These are phyloP conservation scores for Rhagium mordax DNA, from an alignment of 2,888 invertebrate genomes.

Conservation along the genomic window DNA sequence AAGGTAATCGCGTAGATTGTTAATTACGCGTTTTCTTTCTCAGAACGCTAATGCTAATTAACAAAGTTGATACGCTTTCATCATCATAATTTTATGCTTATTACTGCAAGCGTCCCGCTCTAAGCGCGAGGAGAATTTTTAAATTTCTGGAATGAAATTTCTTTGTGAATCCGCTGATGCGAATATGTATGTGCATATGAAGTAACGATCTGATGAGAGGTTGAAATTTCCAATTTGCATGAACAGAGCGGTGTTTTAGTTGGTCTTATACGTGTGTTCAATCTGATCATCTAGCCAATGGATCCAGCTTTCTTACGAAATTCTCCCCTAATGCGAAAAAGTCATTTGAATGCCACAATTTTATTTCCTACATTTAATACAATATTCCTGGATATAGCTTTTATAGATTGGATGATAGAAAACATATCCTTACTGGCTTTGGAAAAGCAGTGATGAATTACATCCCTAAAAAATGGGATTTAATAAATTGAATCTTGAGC, in stretches of 20 bases:
- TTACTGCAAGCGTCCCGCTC: not conserved
- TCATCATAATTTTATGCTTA: constrained; percentile 6
- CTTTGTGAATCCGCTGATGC: constrained; percentile 53
- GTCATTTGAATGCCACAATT: constrained; percentile 41
- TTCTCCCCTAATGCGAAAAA: constrained; percentile 35
- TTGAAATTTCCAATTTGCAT: constrained; percentile 56
- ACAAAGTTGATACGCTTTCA: constrained; percentile 1
- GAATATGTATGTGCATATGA: constrained; percentile 58
- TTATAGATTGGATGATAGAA: constrained; percentile 15
- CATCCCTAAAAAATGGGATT: not conserved
- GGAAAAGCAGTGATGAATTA: constrained; percentile 9
- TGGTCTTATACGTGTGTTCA: constrained; percentile 44
- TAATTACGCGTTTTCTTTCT: no score
- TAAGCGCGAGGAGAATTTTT: constrained; percentile 39
- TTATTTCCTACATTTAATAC: constrained; percentile 34
- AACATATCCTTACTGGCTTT: constrained; percentile 11
- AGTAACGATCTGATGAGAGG: constrained; percentile 56
- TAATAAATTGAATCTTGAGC: not conserved
- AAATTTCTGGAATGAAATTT: constrained; percentile 51
- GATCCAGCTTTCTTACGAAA: constrained; percentile 40
- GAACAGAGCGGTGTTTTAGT: constrained; percentile 47
- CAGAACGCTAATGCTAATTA: no score
- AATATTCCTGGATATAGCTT: constrained; percentile 11
- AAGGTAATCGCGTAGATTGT: no score
- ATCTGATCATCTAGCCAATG: constrained; percentile 49